phyloP scores from a whole-genome alignment of 1,140 invertebrate species.

The Melanaphis sacchari region DNA sequence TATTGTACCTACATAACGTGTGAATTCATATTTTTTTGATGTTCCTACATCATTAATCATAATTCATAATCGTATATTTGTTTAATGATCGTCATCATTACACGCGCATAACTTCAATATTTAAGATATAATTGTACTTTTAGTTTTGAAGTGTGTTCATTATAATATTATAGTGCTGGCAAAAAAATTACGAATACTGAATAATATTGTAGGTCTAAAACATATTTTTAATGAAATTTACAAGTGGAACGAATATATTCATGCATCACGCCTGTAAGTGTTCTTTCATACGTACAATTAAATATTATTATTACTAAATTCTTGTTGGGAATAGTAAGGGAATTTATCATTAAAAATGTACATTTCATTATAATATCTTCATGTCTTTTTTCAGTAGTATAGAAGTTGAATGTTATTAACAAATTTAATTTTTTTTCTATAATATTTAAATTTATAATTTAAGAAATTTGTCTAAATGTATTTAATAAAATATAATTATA shows the following conservation, averaged over 20 bases:
- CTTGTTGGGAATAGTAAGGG: background rate
- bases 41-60: background rate
- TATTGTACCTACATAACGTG: background rate
- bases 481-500: background rate
- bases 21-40: background rate
- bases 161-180: background rate
- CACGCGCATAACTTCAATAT: background rate
- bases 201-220: background rate
- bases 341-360: background rate
- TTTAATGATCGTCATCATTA: background rate
- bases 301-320: background rate
- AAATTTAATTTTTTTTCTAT: background rate
- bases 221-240: background rate
- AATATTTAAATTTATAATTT: no score
- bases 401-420: no score
- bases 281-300: background rate
- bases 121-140: background rate
- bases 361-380: background rate
- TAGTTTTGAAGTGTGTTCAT: background rate
- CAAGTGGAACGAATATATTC: background rate
- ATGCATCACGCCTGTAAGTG: background rate
- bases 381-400: background rate
- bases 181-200: background rate
- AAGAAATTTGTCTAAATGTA: no score
- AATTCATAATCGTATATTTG: background rate